Conservation (phyloP, 2,113 vertebrate species). For the Tetrax tetrax region DNA sequence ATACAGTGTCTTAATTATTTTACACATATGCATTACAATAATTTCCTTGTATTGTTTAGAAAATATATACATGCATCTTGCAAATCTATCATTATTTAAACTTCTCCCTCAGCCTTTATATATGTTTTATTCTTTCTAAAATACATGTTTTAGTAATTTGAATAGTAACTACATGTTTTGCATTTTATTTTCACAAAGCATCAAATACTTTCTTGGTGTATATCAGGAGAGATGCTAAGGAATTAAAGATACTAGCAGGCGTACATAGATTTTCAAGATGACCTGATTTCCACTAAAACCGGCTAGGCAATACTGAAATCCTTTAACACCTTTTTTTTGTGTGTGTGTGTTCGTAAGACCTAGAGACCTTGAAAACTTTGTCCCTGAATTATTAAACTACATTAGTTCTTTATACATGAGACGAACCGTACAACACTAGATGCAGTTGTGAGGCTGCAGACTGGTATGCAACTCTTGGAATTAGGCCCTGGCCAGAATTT, state of each 20-base stretch:
- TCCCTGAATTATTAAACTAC: background rate
- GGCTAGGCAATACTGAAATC: background rate
- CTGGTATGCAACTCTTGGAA: conserved; percentile 36
- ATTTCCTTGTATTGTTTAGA: background rate
- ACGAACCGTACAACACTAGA: background rate
- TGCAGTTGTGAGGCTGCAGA: conserved; percentile 10
- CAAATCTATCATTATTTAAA: background rate
- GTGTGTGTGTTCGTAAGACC: background rate
- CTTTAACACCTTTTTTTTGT: background rate
- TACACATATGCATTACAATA: background rate
- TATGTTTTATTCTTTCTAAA: background rate
- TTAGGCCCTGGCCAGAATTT: conserved; percentile 50
- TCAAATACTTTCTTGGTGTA: background rate
- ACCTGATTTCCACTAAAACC: background rate
- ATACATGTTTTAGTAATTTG: background rate
- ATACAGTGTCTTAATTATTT: background rate
- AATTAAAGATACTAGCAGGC: background rate
- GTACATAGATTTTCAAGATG: background rate
- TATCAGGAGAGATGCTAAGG: background rate
- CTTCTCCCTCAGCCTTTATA: background rate
- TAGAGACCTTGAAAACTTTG: background rate
- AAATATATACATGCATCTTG: background rate
- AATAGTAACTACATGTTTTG: background rate
- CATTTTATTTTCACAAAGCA: background rate
- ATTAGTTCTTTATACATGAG: background rate